Conservation (phyloP, 2,113 vertebrate species). For the Spilogale gracilis region DNA sequence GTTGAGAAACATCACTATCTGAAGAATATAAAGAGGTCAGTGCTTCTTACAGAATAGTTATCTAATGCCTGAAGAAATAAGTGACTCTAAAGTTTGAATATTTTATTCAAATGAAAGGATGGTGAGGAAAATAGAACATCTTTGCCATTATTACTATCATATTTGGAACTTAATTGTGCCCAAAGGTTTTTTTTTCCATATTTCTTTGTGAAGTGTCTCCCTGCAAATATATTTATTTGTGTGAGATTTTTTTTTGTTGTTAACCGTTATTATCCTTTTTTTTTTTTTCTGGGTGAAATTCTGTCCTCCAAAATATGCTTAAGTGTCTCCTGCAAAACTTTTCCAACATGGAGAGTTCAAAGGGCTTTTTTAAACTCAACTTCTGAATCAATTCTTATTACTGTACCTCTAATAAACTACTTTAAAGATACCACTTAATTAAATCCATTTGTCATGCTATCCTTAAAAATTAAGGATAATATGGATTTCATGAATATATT, state of each 20-base stretch:
- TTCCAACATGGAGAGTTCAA: background rate
- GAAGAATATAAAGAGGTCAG: background rate
- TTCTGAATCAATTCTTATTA: background rate
- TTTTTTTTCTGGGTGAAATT: background rate
- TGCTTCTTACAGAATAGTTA: background rate
- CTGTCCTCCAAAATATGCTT: background rate
- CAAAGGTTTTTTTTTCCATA: background rate
- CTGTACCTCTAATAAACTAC: background rate
- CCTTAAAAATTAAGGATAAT: background rate
- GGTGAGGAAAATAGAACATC: background rate
- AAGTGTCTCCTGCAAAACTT: background rate
- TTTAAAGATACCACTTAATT: background rate
- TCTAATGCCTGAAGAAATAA: background rate
- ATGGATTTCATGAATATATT: background rate
- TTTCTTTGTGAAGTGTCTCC: background rate
- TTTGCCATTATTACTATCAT: background rate
- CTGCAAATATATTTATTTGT: background rate
- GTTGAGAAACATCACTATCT: background rate
- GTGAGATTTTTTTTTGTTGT: background rate
- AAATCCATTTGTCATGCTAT: background rate
- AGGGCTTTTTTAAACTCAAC: background rate
- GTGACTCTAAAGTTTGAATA: background rate
- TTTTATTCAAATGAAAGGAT: constrained; percentile 6
- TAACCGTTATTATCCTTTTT: background rate
- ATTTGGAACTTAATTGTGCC: background rate